These are phyloP conservation scores for Drosophila pachea DNA, from an alignment of 1,140 invertebrate species.

Conservation along the genomic window DNA sequence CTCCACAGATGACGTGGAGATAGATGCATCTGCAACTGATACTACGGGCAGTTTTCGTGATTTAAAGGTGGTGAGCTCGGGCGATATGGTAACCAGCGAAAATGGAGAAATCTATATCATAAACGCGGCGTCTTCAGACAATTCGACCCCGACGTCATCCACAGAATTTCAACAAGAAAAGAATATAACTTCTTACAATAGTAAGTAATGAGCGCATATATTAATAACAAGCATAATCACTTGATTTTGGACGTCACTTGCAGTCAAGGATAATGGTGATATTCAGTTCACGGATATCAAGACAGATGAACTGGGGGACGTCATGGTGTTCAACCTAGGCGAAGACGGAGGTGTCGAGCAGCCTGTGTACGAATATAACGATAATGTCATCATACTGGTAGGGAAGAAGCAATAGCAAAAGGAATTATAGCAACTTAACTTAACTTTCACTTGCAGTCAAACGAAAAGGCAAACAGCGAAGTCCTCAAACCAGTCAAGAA, in stretches of 20 bases:
- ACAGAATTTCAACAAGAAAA: slow-evolving; percentile 42
- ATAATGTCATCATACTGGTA: slow-evolving; percentile 63
- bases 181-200: slow-evolving; percentile 65
- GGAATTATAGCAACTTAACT: background rate
- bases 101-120: slow-evolving; percentile 63
- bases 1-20: slow-evolving; percentile 27
- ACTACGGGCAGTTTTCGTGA: slow-evolving; percentile 26
- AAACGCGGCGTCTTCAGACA: slow-evolving; percentile 36
- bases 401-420: background rate
- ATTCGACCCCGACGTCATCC: slow-evolving; percentile 23
- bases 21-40: slow-evolving; percentile 11
- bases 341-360: slow-evolving; percentile 45
- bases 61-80: slow-evolving; percentile 36
- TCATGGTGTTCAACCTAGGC: slow-evolving; percentile 74
- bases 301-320: slow-evolving; percentile 37
- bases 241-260: background rate
- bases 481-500: background rate
- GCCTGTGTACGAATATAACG: slow-evolving; percentile 47
- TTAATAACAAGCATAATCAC: background rate
- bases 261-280: slow-evolving; percentile 69
- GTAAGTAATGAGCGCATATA: slow-evolving; percentile 27
- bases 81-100: slow-evolving; percentile 40
- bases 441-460: slow-evolving; percentile 27
- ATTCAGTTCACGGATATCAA: slow-evolving; percentile 66
- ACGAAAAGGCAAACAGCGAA: slow-evolving; percentile 27